Base-by-base conservation (phyloP, 1,140 invertebrate species). In the Olivierus martensii region DNA sequence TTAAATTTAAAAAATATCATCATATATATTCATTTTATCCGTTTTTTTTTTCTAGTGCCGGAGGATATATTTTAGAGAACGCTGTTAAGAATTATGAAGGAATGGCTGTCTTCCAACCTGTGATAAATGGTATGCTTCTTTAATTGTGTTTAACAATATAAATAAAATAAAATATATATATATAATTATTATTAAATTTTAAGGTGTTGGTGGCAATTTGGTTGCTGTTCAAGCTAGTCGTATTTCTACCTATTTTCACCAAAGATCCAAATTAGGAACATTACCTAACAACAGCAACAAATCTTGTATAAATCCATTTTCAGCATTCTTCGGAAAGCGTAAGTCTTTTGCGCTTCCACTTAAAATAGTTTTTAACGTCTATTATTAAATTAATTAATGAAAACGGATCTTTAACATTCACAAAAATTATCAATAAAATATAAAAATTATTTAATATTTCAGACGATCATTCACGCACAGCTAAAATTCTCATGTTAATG, bases 171-270 rank as follows among this genome's bases (percentile, higher is more conserved):
- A 6, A 6, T 28, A 28, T 28, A 6, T 28, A 28, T 28, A 28
- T 28, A 28, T 9, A 9, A 28, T 28, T 28, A 28, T 28, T 6
- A 6, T 28, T 75, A 80, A 9, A 4, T 6, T 28, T 28, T 28
- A 6, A 56, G 54, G 90, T 19, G 87, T 93, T 56, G 91, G 89
- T 41, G 90, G 90, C 3, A 94, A 95, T 68, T 76, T 95, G 62
- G 90, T 86, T 9, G 90, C 91, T 34, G 87, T 95, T 18, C 89
- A 94, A 73, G 88, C 91, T 1, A 90, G 86, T 63, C 77, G 87
- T 58, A 78, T 96, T 49, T 92, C 90, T 11, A 95, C 91, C 6
- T 77, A 79, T 55, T 71, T 95, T 21, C 87, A 95, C 66, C 78
- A 39, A 28, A 52, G 48, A 17, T 51, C 47, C 34, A 68, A 71